These are phyloP conservation scores for Holocentrus rufus DNA, from an alignment of 2,797 vertebrate species.

Conservation along the genomic window DNA sequence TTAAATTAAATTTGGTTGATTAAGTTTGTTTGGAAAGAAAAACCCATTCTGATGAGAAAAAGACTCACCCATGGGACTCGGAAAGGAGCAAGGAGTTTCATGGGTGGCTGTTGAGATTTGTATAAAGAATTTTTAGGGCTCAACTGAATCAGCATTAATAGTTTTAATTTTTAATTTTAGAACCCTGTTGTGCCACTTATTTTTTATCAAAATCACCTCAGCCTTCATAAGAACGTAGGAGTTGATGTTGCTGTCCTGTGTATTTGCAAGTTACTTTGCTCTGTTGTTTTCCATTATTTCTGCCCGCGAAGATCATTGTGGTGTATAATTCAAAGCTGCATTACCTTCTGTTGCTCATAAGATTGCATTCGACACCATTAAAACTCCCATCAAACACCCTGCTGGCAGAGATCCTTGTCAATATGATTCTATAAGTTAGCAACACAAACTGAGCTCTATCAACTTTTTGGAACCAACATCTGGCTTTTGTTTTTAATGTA, in stretches of 20 bases:
- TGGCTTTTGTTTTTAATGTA: slow-evolving; percentile 17
- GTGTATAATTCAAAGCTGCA: too few species aligned
- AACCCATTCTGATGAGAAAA: slow-evolving; percentile 1
- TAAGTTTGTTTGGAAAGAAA: slow-evolving; percentile 30
- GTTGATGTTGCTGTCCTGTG: too few species aligned
- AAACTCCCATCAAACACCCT: slow-evolving; percentile 1
- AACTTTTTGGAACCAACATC: slow-evolving; percentile 1
- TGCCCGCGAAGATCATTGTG: too few species aligned
- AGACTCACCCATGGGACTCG: not conserved
- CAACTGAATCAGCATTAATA: too few species aligned
- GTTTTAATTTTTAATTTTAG: too few species aligned
- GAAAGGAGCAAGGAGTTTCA: not conserved
- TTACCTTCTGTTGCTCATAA: not conserved
- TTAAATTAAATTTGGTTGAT: slow-evolving; percentile 47
- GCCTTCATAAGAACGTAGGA: too few species aligned
- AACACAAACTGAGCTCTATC: not conserved
- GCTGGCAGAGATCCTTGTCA: not conserved
- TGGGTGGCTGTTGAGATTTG: slow-evolving; percentile 12
- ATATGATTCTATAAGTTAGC: not conserved
- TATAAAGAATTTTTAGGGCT: too few species aligned
- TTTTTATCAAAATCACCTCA: too few species aligned
- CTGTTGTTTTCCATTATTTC: too few species aligned
- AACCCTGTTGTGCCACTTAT: too few species aligned
- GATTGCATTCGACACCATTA: not conserved
- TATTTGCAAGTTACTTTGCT: too few species aligned